Evolutionary conservation across 2,797 vertebrate species (phyloP).

Genomic region (Propithecus perrieri): DNA sequence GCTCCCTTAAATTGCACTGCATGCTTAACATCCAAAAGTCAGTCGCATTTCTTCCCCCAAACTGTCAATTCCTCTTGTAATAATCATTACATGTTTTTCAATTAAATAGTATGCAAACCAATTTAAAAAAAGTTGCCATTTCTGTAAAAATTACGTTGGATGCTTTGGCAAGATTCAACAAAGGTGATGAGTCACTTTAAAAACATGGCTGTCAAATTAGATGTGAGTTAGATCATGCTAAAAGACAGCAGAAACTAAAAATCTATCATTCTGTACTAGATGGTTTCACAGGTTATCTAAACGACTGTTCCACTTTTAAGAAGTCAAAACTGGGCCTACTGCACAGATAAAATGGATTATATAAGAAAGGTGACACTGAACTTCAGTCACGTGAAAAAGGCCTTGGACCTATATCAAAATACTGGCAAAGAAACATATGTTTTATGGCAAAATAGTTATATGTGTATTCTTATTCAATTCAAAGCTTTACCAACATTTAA

Average conservation of each 20-base stretch:
- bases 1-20: slow-evolving; percentile 3
- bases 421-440: slow-evolving; percentile 6
- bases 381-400: slow-evolving; percentile 20
- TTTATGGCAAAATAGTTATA: slow-evolving; percentile 36
- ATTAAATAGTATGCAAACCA: slow-evolving; percentile 57
- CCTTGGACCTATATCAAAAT: neutral
- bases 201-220: slow-evolving; percentile 59
- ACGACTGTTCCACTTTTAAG: slow-evolving; percentile 39
- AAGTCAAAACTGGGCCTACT: slow-evolving; percentile 53
- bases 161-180: slow-evolving; percentile 59
- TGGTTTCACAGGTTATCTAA: slow-evolving; percentile 21
- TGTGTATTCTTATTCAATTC: neutral
- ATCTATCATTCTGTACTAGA: neutral
- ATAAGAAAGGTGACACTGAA: neutral
- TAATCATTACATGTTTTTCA: slow-evolving; percentile 44
- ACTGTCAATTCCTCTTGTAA: slow-evolving; percentile 18
- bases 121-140: slow-evolving; percentile 56
- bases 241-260: slow-evolving; percentile 45
- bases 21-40: slow-evolving; percentile 22
- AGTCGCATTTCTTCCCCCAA: slow-evolving; percentile 44
- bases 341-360: neutral
- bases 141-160: slow-evolving; percentile 46
- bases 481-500: neutral
- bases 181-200: slow-evolving; percentile 53
- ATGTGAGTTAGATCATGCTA: slow-evolving; percentile 47